Conservation (phyloP, 2,888 invertebrate species). For the Sthenelais limicola region DNA sequence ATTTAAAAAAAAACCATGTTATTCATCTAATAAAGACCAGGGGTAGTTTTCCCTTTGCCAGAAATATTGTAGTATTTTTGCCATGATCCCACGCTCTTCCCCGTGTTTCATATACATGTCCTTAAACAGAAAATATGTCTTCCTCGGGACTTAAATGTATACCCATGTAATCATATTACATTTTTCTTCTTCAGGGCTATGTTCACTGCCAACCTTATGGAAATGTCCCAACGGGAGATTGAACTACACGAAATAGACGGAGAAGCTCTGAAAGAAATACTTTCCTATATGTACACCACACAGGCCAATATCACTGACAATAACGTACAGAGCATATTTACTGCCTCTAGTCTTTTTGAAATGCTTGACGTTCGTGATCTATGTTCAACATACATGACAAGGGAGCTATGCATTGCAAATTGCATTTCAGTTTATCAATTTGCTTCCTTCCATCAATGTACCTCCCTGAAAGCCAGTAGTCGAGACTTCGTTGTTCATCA, state of each 20-base stretch:
- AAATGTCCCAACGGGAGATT: constrained; percentile 86
- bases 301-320: constrained; percentile 75
- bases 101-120: neutral
- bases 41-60: too few relatives aligned
- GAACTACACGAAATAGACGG: constrained; percentile 87
- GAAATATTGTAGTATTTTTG: too few relatives aligned
- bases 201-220: constrained; percentile 90
- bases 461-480: constrained; percentile 82
- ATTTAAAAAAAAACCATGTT: too few relatives aligned
- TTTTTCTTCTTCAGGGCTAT: constrained; percentile 78
- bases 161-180: neutral
- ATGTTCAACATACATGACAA: constrained; percentile 87
- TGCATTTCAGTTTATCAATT: constrained; percentile 91
- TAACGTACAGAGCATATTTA: constrained; percentile 87
- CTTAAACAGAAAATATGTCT: neutral
- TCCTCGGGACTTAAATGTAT: neutral
- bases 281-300: constrained; percentile 93
- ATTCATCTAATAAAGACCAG: too few relatives aligned
- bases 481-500: constrained; percentile 81
- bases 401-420: constrained; percentile 90
- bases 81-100: neutral
- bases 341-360: constrained; percentile 88
- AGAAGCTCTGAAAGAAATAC: constrained; percentile 86
- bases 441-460: constrained; percentile 90
- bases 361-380: constrained; percentile 84